Conservation (phyloP, 2,113 vertebrate genomes). For the Hippotragus niger region DNA sequence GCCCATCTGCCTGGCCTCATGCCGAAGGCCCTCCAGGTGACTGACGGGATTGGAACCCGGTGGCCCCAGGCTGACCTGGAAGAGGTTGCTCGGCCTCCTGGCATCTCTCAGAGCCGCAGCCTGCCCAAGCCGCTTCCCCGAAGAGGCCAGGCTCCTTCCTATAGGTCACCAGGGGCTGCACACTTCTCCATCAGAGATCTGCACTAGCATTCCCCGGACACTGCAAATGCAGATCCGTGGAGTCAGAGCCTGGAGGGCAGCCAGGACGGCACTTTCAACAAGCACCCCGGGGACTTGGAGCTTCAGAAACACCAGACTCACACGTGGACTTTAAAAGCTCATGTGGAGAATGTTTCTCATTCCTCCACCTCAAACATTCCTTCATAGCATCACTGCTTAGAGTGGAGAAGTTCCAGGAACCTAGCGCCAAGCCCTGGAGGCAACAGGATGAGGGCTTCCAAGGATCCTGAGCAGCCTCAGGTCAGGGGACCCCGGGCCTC, state of each 20-base stretch:
- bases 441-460: not conserved
- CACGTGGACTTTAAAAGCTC: not conserved
- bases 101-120: not conserved
- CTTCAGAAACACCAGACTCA: not conserved
- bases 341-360: not conserved
- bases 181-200: not conserved
- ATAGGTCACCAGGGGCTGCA: not conserved
- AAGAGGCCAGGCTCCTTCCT: not conserved
- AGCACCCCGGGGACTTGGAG: not conserved
- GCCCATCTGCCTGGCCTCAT: not conserved
- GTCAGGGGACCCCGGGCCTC: not conserved
- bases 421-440: not conserved
- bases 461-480: not conserved
- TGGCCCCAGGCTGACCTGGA: not conserved
- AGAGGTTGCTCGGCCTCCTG: not conserved
- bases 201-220: not conserved
- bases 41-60: not conserved
- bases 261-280: not conserved
- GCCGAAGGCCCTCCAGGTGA: not conserved
- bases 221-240: not conserved
- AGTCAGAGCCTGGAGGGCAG: not conserved
- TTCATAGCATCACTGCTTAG: not conserved
- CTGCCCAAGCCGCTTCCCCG: not conserved
- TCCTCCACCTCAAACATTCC: conserved; percentile 31
- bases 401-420: conserved; percentile 39